Conservation (phyloP, 2,113 vertebrate species). For the Motacilla tschutschensis region DNA sequence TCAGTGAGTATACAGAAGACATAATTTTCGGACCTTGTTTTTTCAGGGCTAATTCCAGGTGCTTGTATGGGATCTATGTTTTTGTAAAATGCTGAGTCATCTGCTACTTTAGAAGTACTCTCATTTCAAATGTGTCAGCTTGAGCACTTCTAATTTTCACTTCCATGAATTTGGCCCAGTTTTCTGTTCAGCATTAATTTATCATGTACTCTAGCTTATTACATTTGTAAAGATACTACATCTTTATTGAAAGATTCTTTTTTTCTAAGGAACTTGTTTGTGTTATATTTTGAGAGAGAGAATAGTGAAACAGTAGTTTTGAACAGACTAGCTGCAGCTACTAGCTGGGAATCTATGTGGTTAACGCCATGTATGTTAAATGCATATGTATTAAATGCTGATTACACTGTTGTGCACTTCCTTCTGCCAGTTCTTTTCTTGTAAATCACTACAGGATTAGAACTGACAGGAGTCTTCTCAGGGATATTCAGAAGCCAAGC, state of each 20-base stretch:
- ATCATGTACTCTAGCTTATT: background rate
- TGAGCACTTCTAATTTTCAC: background rate
- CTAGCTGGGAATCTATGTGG: background rate
- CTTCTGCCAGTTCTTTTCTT: background rate
- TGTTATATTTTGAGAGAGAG: background rate
- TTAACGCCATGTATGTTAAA: background rate
- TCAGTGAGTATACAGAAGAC: background rate
- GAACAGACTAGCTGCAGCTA: background rate
- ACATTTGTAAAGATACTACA: background rate
- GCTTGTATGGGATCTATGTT: background rate
- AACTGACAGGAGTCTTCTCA: background rate
- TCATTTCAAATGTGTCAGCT: background rate
- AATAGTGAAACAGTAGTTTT: background rate
- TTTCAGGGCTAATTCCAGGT: background rate
- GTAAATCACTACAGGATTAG: background rate
- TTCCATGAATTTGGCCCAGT: background rate
- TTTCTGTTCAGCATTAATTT: background rate
- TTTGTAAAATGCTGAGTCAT: background rate
- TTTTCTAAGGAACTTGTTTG: background rate
- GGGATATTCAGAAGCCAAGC: background rate
- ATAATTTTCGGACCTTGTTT: background rate
- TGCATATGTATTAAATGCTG: background rate
- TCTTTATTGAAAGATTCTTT: background rate
- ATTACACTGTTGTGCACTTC: background rate
- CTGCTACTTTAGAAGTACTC: background rate